These are phyloP conservation scores for Apantesis nais DNA, from an alignment of 2,888 invertebrate species.

Conservation along the genomic window DNA sequence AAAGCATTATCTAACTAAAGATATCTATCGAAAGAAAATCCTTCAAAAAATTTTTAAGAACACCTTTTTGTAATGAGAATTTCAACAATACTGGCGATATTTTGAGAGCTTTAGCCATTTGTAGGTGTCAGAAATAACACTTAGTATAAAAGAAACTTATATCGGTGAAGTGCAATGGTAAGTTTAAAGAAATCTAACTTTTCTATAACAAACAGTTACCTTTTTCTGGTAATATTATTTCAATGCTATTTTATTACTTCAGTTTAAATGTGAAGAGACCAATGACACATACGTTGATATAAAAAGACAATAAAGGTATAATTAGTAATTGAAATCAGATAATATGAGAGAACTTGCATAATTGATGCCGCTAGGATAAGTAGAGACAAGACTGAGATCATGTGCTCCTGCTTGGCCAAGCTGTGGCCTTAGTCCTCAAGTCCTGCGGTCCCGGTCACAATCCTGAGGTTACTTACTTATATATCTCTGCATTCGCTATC, in stretches of 20 bases:
- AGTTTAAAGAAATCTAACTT: not conserved
- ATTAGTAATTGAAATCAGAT: no score
- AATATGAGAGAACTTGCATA: no score
- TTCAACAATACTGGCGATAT: slow-evolving; percentile 33
- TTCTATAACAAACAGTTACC: not conserved
- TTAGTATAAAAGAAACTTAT: not conserved
- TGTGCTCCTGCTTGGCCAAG: no score
- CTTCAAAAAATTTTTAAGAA: not conserved
- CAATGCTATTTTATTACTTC: not conserved
- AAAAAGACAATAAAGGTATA: no score
- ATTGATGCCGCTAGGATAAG: no score
- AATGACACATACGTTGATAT: no score
- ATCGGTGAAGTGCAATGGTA: not conserved
- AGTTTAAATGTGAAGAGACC: not conserved
- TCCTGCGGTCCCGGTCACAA: no score
- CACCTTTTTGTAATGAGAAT: slow-evolving; percentile 31
- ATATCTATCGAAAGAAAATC: not conserved
- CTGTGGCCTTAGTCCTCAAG: no score
- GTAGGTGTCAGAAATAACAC: slow-evolving; percentile 11
- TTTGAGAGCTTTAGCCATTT: slow-evolving; percentile 22
- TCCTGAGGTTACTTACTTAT: no score
- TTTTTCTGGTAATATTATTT: not conserved
- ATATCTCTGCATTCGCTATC: no score
- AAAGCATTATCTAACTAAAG: not conserved
- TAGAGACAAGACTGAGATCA: no score